Percentiles rank a stretch among this genome's conserved stretches.
Evolutionary conservation across 2,797 vertebrate genomes (phyloP).

Genomic region (Anguilla marmorata): DNA sequence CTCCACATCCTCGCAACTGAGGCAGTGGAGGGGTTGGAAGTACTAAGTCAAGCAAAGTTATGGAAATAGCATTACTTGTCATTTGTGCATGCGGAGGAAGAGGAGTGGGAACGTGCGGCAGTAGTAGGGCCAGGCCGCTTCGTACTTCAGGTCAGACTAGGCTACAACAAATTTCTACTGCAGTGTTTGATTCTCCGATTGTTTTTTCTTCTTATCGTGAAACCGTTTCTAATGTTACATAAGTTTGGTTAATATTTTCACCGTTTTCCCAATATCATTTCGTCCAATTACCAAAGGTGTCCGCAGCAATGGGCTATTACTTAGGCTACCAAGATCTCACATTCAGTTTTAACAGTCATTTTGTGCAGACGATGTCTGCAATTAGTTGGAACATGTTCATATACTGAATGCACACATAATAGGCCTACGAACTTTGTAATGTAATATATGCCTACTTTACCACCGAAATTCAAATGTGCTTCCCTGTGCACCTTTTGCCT

Average conservation of each 20-base stretch:
- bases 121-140: not conserved
- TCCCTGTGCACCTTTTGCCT: not conserved
- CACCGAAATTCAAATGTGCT: not conserved
- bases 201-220: not conserved
- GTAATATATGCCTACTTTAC: not conserved
- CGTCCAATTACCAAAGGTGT: too few species aligned
- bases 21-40: not conserved
- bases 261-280: too few species aligned
- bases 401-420: not conserved
- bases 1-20: not conserved
- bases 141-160: not conserved
- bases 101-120: not conserved
- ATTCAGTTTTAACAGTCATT: not conserved
- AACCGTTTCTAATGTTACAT: too few species aligned
- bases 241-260: too few species aligned
- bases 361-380: too few species aligned
- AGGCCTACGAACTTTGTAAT: not conserved
- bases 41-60: slow-evolving; percentile 4
- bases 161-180: not conserved
- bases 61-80: not conserved
- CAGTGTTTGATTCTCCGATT: not conserved
- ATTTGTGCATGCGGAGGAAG: not conserved
- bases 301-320: too few species aligned
- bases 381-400: not conserved
- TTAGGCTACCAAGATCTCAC: not conserved